Percentiles rank a stretch among this genome's conserved stretches.
Evolutionary conservation across 2,888 invertebrate genomes (phyloP).

Genomic region (Drosophila fulvimacula): DNA sequence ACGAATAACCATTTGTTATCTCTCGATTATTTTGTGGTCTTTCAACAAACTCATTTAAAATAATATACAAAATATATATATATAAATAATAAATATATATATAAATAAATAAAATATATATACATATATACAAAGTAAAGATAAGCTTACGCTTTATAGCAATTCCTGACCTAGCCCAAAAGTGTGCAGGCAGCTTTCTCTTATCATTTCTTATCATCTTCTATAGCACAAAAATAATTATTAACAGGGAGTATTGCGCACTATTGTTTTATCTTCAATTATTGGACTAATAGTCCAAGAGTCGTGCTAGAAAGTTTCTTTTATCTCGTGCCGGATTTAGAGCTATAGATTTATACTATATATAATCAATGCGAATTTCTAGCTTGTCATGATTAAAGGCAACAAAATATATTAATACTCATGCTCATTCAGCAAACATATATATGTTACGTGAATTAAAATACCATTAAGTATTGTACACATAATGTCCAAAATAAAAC

Average conservation of each 20-base stretch:
- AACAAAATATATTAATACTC: neutral
- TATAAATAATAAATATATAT: too few relatives aligned
- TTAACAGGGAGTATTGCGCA: neutral
- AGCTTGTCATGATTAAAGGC: neutral
- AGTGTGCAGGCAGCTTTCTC: neutral
- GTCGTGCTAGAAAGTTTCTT: neutral
- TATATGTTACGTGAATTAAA: neutral
- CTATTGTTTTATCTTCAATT: neutral
- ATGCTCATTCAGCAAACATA: constrained; percentile 9
- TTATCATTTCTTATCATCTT: neutral
- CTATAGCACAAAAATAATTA: neutral
- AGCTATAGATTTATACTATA: neutral
- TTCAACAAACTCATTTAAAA: constrained; percentile 2
- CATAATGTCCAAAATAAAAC: neutral
- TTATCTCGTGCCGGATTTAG: neutral
- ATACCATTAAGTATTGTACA: neutral
- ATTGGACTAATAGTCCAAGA: constrained; percentile 12
- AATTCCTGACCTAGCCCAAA: constrained; percentile 22
- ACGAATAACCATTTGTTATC: constrained; percentile 17
- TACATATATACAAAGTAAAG: neutral
- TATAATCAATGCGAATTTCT: neutral
- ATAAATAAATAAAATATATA: neutral
- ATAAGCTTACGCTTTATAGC: neutral
- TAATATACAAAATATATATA: constrained; percentile 5
- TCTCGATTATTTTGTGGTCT: neutral